Conservation (phyloP, 2,888 invertebrate genomes). For the Melipona beecheii region DNA sequence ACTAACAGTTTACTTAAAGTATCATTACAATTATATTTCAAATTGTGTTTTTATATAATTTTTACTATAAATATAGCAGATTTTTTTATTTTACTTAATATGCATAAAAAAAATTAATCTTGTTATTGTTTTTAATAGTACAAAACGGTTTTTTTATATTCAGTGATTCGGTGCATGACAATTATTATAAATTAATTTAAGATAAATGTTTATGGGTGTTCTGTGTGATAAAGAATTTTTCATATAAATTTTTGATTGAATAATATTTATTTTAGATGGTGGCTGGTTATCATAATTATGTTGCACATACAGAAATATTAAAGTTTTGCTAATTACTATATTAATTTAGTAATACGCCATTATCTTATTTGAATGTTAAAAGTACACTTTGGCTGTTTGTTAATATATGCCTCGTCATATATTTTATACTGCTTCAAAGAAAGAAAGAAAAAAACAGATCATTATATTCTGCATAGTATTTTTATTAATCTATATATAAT, state of each 20-base stretch:
- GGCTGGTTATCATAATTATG: constrained; percentile 76
- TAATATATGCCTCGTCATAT: constrained; percentile 73
- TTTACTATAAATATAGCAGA: constrained; percentile 16
- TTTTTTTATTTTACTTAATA: constrained; percentile 22
- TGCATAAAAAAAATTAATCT: constrained; percentile 18
- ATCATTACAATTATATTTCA: constrained; percentile 19
- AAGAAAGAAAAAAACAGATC: constrained; percentile 56
- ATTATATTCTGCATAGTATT: constrained; percentile 68
- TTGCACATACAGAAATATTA: constrained; percentile 57
- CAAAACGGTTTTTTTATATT: constrained; percentile 21
- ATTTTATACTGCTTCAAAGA: constrained; percentile 58
- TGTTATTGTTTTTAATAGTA: constrained; percentile 10
- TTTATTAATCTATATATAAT: constrained; percentile 28
- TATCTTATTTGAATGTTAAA: constrained; percentile 67
- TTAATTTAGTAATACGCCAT: constrained; percentile 65
- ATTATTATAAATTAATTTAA: constrained; percentile 47
- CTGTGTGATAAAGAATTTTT: constrained; percentile 51
- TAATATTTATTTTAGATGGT: constrained; percentile 75
- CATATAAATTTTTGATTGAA: constrained; percentile 55
- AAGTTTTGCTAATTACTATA: constrained; percentile 56
- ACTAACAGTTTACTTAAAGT: constrained; percentile 29
- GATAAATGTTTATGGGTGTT: constrained; percentile 60
- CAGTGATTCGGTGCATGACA: constrained; percentile 62
- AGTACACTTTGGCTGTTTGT: constrained; percentile 78
- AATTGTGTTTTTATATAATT: constrained; percentile 1